Base-by-base conservation (phyloP, 2,113 vertebrate genomes). In the Caranx ignobilis region DNA sequence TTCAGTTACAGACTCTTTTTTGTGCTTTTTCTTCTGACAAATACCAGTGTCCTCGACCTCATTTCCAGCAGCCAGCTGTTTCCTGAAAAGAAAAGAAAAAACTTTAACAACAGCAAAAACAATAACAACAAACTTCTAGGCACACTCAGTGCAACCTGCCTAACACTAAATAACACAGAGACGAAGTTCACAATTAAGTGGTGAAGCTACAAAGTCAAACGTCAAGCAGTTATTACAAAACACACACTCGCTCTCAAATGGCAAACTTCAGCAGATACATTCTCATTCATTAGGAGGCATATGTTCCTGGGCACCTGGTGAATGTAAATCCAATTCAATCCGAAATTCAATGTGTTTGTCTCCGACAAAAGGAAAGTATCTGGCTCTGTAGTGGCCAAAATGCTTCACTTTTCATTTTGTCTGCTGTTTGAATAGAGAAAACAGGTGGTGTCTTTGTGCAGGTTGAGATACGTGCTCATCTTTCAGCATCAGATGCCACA, bases 121-220 rank as follows among this genome's bases (percentile, higher is more conserved):
- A 26, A 26, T 26, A 26, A 26, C 26, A 26, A 26, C 26, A 26
- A 26, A 16, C 43, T 7, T 34, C 66, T 65, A 35, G 79, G 10
- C 45, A 5, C 43, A 55, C 70, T 47, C 62, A 9, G 32, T 71
- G 18, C 18, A 18, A 43, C 39, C 15, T 12, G 5, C 32, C 19
- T 41, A 19, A 37, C 39, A 19, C 12, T 26, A 47, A 55, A 26
- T 26, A n/a, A 26, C 3, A 26, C n/a, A 21, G 2, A 21, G 50
- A 11, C 19, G 11, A 11, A 55, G 19, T n/a, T n/a, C 47, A 13
- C 0, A 1, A 66, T 65, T 54, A 69, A 18, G 52, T 26, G 26
- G n/a, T 19, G 31, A 71, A 76, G 61, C 56, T 55, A 69, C 6
- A 15, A 60, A 68, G 15, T 68, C 47, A 62, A 67, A 69, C 0